These are phyloP conservation scores for Patiria miniata DNA, from an alignment of 35 echinoderm and acorn worm genomes.

Conservation along the genomic window DNA sequence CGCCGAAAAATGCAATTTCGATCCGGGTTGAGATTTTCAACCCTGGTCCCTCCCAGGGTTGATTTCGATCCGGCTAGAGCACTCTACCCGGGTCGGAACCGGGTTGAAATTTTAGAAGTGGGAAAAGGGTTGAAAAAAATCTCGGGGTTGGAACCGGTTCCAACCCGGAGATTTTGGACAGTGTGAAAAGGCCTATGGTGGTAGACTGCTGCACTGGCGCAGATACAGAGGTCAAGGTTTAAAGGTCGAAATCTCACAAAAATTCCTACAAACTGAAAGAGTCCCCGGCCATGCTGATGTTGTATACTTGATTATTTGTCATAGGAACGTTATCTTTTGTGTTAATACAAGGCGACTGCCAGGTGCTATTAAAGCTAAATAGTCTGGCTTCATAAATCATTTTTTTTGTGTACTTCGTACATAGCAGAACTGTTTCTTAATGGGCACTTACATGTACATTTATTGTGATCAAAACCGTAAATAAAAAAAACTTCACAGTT, in stretches of 20 bases:
- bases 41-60: too few relatives aligned
- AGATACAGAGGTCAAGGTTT: not conserved
- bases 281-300: not conserved
- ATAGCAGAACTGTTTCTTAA: conserved; percentile 14
- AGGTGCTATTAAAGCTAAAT: not conserved
- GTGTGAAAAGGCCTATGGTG: too few relatives aligned
- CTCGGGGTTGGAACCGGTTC: too few relatives aligned
- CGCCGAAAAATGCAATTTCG: too few relatives aligned
- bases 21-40: too few relatives aligned
- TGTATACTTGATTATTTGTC: not conserved
- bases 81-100: too few relatives aligned
- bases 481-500: conserved; percentile 9
- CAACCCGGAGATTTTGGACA: too few relatives aligned
- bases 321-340: conserved; percentile 9
- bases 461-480: not conserved
- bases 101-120: too few relatives aligned
- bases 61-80: too few relatives aligned
- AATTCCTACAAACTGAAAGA: not conserved
- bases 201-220: not conserved
- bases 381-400: conserved; percentile 18
- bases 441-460: conserved; percentile 18
- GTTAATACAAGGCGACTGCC: not conserved
- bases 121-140: too few relatives aligned
- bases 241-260: not conserved
- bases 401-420: conserved; percentile 7